These are phyloP conservation scores for Bombus sylvicola DNA, from an alignment of 1,140 invertebrate genomes.

Conservation along the genomic window DNA sequence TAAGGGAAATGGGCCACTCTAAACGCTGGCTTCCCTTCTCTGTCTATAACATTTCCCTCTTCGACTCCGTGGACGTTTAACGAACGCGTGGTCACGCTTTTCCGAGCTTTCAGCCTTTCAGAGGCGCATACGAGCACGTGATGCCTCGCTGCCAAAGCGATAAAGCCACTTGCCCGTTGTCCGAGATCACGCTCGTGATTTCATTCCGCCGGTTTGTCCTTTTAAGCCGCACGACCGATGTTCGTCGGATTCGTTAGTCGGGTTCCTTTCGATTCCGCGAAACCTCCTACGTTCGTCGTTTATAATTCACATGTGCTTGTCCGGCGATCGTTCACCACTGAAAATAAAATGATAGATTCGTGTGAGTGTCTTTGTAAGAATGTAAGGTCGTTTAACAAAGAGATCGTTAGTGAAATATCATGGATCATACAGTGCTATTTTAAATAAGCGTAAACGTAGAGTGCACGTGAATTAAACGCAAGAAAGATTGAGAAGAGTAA, in stretches of 20 bases:
- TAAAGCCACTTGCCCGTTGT: not conserved
- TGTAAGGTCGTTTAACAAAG: not conserved
- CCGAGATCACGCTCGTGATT: not conserved
- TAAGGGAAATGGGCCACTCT: constrained; percentile 74
- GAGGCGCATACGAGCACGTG: not conserved
- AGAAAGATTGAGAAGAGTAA: not conserved
- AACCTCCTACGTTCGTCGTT: constrained; percentile 2
- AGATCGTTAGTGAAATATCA: not conserved
- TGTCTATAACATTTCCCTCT: not conserved
- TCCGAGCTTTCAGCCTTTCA: not conserved
- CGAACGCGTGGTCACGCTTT: constrained; percentile 3
- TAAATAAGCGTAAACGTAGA: not conserved
- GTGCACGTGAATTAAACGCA: not conserved
- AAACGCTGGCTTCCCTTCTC: constrained; percentile 37
- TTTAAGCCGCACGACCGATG: not conserved
- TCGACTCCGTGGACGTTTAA: not conserved
- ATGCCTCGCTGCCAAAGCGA: not conserved
- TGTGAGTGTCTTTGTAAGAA: not conserved
- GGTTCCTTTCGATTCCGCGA: not conserved
- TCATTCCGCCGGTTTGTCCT: not conserved
- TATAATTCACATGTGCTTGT: too few relatives aligned
- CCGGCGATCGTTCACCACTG: not conserved
- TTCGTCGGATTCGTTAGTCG: not conserved
- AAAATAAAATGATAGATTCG: not conserved
- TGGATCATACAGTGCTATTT: not conserved